phyloP scores from a whole-genome alignment of 2,797 vertebrate species.

The Microcaecilia unicolor region DNA sequence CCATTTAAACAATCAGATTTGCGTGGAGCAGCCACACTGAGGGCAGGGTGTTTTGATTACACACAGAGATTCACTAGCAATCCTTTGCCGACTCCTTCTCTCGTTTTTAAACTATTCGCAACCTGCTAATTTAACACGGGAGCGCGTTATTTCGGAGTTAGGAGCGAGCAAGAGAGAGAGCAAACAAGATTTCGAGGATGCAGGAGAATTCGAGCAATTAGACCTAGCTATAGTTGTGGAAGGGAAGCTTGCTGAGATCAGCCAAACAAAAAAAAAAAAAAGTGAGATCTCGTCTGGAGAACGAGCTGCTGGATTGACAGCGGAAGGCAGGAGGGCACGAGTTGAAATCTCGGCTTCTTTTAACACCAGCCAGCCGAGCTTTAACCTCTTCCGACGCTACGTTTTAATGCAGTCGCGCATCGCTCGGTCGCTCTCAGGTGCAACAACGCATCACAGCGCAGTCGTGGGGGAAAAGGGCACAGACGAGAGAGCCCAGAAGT shows the following conservation, averaged over 20 bases:
- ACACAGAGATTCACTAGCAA: constrained; percentile 23
- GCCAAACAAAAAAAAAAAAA: too few relatives aligned
- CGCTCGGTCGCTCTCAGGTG: too few relatives aligned
- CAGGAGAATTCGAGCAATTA: constrained; percentile 67
- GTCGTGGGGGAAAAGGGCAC: too few relatives aligned
- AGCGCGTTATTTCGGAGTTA: constrained; percentile 58
- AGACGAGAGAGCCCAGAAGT: too few relatives aligned
- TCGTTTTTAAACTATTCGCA: constrained; percentile 50
- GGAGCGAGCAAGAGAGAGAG: constrained; percentile 54
- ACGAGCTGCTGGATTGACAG: constrained; percentile 49
- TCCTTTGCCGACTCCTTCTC: constrained; percentile 51
- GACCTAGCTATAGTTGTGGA: constrained; percentile 59
- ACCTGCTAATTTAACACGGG: constrained; percentile 63
- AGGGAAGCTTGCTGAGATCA: constrained; percentile 67
- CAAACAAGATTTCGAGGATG: constrained; percentile 69
- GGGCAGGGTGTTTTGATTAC: constrained; percentile 23
- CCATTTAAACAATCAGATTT: constrained; percentile 30
- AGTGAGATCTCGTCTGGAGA: constrained; percentile 53
- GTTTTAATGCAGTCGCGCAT: too few relatives aligned
- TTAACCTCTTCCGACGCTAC: constrained; percentile 36
- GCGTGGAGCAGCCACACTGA: constrained; percentile 15
- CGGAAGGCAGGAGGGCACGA: constrained; percentile 49
- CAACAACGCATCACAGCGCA: too few relatives aligned
- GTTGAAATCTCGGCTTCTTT: constrained; percentile 44
- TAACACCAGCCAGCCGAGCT: constrained; percentile 41